Evolutionary conservation across 2,888 invertebrate genomes (phyloP).

Genomic region (Aleiodes alternator): DNA sequence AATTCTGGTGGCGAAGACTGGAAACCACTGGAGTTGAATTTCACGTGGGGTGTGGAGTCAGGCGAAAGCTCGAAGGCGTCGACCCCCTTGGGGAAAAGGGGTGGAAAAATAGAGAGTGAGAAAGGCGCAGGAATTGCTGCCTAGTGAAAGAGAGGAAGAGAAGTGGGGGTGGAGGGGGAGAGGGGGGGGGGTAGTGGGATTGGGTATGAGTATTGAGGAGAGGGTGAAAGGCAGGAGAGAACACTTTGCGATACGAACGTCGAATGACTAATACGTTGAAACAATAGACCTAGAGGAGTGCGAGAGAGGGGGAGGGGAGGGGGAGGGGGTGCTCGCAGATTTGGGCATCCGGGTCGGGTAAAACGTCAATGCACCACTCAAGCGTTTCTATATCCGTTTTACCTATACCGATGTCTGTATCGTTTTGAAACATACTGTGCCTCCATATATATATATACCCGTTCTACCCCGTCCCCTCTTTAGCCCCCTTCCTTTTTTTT

Average conservation of each 20-base stretch:
- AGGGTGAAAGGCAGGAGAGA: slow-evolving; percentile 55
- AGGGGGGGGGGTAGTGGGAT: slow-evolving; percentile 1
- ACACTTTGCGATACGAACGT: slow-evolving; percentile 73
- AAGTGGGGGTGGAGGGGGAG: slow-evolving; percentile 52
- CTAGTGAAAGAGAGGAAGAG: slow-evolving; percentile 51
- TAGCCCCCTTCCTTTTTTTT: slow-evolving; percentile 32
- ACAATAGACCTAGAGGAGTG: slow-evolving; percentile 74
- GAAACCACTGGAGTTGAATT: slow-evolving; percentile 57
- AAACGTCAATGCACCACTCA: slow-evolving; percentile 75
- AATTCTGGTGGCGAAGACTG: slow-evolving; percentile 63
- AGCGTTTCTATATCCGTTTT: slow-evolving; percentile 72
- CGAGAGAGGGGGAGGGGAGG: slow-evolving; percentile 72
- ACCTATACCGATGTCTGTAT: slow-evolving; percentile 59
- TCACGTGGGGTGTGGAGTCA: slow-evolving; percentile 45
- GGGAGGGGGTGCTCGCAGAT: slow-evolving; percentile 72
- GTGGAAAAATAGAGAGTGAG: slow-evolving; percentile 43
- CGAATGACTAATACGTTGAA: slow-evolving; percentile 75
- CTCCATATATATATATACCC: slow-evolving; percentile 12
- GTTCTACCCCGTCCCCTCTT: slow-evolving; percentile 19
- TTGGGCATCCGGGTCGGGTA: slow-evolving; percentile 58
- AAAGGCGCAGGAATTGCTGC: slow-evolving; percentile 30
- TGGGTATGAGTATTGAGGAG: slow-evolving; percentile 53
- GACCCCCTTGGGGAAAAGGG: slow-evolving; percentile 30
- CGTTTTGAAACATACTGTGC: slow-evolving; percentile 9
- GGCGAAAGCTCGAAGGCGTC: slow-evolving; percentile 40